A percentile compares a stretch with the other conserved stretches of the same genome.
Evolutionary conservation across 1,140 invertebrate genomes (phyloP).

Genomic region (Polypedilum vanderplanki): DNA sequence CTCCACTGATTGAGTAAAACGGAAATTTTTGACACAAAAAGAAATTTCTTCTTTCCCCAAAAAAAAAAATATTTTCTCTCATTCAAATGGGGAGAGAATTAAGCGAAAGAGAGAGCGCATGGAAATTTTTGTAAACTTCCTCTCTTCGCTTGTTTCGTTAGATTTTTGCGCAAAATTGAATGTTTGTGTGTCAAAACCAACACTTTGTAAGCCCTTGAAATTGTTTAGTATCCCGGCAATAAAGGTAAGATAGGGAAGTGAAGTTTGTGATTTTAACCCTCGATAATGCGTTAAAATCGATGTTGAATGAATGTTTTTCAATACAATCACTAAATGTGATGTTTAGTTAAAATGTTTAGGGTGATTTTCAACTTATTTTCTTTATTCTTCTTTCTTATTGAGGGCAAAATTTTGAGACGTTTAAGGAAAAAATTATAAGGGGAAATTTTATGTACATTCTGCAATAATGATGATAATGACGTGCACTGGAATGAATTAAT

Average conservation of each 20-base stretch:
- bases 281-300: background rate
- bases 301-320: slow-evolving; percentile 8
- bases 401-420: too few species aligned
- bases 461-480: background rate
- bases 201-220: background rate
- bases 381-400: background rate
- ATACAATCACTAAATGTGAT: too few species aligned
- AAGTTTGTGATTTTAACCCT: slow-evolving; percentile 17
- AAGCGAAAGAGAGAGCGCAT: too few species aligned
- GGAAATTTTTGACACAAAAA: background rate
- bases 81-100: too few species aligned
- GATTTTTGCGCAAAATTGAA: slow-evolving; percentile 1
- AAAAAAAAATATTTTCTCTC: slow-evolving; percentile 6
- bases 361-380: background rate
- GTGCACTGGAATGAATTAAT: background rate
- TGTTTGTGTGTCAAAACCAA: background rate
- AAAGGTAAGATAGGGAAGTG: slow-evolving; percentile 17
- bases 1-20: slow-evolving; percentile 4
- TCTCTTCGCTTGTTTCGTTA: slow-evolving; percentile 5
- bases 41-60: background rate
- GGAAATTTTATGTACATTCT: background rate
- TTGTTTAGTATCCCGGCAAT: slow-evolving; percentile 10
- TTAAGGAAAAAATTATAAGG: background rate
- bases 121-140: background rate
- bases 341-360: background rate